Evolutionary conservation across 2,888 invertebrate species (phyloP).

Genomic region (Matsumyia berberina): DNA sequence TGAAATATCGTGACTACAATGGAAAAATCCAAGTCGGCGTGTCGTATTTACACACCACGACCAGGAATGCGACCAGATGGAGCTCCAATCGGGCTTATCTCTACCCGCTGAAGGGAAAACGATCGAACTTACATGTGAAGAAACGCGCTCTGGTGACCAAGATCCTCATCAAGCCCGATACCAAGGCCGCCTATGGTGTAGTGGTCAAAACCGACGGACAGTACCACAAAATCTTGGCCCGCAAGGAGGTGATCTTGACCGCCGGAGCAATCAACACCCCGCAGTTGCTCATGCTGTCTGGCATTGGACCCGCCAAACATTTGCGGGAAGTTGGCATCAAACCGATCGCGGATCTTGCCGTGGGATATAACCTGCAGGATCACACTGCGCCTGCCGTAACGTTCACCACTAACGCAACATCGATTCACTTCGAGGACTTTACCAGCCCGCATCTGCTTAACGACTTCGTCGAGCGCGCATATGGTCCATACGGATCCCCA

Average conservation of each 20-base stretch:
- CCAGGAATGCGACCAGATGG: conserved; percentile 86
- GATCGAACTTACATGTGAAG: conserved; percentile 86
- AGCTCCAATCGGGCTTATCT: conserved; percentile 87
- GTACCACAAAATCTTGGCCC: conserved; percentile 85
- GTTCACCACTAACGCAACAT: conserved; percentile 85
- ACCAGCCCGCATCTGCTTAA: conserved; percentile 80
- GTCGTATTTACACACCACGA: conserved; percentile 87
- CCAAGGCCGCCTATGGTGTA: conserved; percentile 86
- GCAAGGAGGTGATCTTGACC: conserved; percentile 89
- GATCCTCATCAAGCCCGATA: conserved; percentile 85
- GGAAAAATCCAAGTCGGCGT: conserved; percentile 87
- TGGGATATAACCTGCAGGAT: conserved; percentile 88
- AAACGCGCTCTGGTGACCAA: conserved; percentile 86
- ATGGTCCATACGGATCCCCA: conserved; percentile 85
- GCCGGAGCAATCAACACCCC: conserved; percentile 93
- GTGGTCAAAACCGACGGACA: conserved; percentile 85
- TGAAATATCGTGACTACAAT: conserved; percentile 89
- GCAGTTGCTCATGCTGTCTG: conserved; percentile 92
- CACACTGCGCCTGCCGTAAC: conserved; percentile 89
- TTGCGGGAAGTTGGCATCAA: conserved; percentile 85
- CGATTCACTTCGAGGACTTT: conserved; percentile 82
- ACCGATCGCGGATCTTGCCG: conserved; percentile 86
- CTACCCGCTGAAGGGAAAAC: conserved; percentile 84
- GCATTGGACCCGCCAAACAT: conserved; percentile 88
- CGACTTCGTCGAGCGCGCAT: conserved; percentile 79